Evolutionary conservation across 2,888 invertebrate genomes (phyloP), one percentile per base, ranked within the genome.

Genomic region (Dryobotodes eremita): DNA sequence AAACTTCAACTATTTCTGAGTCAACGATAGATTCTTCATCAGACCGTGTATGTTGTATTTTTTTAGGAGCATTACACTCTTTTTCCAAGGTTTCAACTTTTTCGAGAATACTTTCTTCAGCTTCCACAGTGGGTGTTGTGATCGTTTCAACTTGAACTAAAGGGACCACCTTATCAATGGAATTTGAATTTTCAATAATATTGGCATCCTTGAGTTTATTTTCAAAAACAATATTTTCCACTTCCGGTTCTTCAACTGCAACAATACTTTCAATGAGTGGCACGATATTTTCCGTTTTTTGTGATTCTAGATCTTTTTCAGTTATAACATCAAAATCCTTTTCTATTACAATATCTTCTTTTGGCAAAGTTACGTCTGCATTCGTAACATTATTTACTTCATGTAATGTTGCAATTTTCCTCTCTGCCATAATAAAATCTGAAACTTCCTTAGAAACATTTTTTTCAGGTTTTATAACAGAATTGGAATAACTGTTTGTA

Each of bases 371-470:
- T 26, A n/a, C 7, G 23, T 59, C 55, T 17, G 23, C 20, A 46
- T 75, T 73, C 13, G 48, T n/a, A 62, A 48, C 31, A 7, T 66
- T 57, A 3, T 68, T 79, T 20, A n/a, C 62, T 62, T 80, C 82
- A 78, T 77, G 65, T 74, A 55, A 17, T 31, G 48, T 46, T 10
- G 84, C 75, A 77, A 71, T 77, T 46, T 82, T 87, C 55, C 77
- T 76, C 79, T 86, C 83, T 78, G 78, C 78, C 73, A 75, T 75
- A 36, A 89, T 71, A 59, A 88, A 88, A 77, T 87, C 83, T 23
- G 75, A 84, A 72, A 88, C 76, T 59, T 86, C 73, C 72, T 82
- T 80, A 70, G 75, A 62, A 66, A 75, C 65, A 75, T 83, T 73
- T 79, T 78, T 77, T 55, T 71, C 64, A 42, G 77, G n/a, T 74